A percentile compares a stretch with the other conserved stretches of the same genome.
These are phyloP conservation scores for Bombus superbus DNA, from an alignment of 1,140 invertebrate genomes.

Conservation along the genomic window DNA sequence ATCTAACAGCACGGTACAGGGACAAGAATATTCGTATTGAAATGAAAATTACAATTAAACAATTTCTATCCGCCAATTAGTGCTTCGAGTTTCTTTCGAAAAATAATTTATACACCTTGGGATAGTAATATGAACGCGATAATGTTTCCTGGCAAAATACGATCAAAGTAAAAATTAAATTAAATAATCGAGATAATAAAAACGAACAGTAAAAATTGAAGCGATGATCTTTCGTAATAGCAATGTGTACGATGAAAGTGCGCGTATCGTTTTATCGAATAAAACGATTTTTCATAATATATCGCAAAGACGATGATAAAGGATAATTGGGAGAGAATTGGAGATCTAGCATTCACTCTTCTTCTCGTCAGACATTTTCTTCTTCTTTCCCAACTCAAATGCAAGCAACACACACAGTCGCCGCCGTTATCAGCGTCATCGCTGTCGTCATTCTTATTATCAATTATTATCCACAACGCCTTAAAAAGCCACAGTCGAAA, in stretches of 20 bases:
- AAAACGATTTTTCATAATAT: not conserved
- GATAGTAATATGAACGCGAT: no score
- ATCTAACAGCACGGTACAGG: not conserved
- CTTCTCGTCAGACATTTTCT: conserved; percentile 52
- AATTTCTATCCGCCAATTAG: not conserved
- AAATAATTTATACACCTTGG: no score
- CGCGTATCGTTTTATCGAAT: not conserved
- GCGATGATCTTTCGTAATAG: no score
- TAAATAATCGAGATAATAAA: not conserved
- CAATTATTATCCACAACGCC: conserved; percentile 38
- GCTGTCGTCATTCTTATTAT: conserved; percentile 34
- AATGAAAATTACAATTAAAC: not conserved
- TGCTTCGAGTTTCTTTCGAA: no score
- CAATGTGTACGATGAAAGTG: not conserved
- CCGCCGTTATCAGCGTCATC: conserved; percentile 17
- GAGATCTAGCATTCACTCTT: conserved; percentile 32
- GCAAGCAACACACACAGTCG: conserved; percentile 35
- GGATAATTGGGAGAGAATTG: conserved; percentile 17
- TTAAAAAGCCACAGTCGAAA: conserved; percentile 32
- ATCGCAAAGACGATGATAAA: not conserved
- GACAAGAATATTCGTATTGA: not conserved
- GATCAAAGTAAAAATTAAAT: not conserved
- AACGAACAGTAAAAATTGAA: not conserved
- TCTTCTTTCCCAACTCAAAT: conserved; percentile 36
- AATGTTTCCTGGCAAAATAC: no score